Percentiles rank a stretch among this genome's conserved stretches.
Evolutionary conservation across 2,888 invertebrate genomes (phyloP).

Genomic region (Tetramorium bicarinatum): DNA sequence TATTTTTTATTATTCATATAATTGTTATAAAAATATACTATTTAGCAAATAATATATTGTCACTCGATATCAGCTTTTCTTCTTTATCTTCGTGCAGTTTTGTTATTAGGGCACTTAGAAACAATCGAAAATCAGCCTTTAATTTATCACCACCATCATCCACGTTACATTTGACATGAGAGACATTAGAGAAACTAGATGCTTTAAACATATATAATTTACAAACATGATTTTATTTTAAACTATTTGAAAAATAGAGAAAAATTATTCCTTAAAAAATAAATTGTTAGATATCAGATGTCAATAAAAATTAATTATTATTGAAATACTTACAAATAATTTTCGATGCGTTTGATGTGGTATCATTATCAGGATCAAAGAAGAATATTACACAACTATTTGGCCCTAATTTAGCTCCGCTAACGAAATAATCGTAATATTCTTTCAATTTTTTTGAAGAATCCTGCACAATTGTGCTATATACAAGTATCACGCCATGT

Average conservation of each 20-base stretch:
- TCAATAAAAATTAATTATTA: slow-evolving; percentile 13
- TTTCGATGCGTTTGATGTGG: slow-evolving; percentile 86
- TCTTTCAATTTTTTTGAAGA: slow-evolving; percentile 89
- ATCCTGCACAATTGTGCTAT: slow-evolving; percentile 88
- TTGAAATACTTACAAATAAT: slow-evolving; percentile 87
- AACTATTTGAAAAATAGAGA: not conserved
- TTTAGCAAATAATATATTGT: slow-evolving; percentile 71
- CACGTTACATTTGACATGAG: slow-evolving; percentile 88
- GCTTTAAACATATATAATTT: slow-evolving; percentile 86
- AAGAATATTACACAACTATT: slow-evolving; percentile 90
- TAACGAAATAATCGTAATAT: slow-evolving; percentile 90
- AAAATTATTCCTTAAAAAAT: not conserved
- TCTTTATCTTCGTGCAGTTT: slow-evolving; percentile 78
- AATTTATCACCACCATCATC: slow-evolving; percentile 88
- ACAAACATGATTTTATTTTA: not conserved
- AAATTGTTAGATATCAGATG: too few relatives aligned
- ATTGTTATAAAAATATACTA: slow-evolving; percentile 46
- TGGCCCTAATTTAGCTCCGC: slow-evolving; percentile 89
- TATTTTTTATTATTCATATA: slow-evolving; percentile 27
- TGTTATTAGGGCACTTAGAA: slow-evolving; percentile 79
- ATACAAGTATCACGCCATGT: slow-evolving; percentile 91
- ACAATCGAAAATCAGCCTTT: slow-evolving; percentile 87
- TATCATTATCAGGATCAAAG: slow-evolving; percentile 87
- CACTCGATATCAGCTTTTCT: slow-evolving; percentile 73
- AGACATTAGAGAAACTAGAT: slow-evolving; percentile 88